Evolutionary conservation across 2,113 vertebrate genomes (phyloP).

Genomic region (Malurus cyaneus): DNA sequence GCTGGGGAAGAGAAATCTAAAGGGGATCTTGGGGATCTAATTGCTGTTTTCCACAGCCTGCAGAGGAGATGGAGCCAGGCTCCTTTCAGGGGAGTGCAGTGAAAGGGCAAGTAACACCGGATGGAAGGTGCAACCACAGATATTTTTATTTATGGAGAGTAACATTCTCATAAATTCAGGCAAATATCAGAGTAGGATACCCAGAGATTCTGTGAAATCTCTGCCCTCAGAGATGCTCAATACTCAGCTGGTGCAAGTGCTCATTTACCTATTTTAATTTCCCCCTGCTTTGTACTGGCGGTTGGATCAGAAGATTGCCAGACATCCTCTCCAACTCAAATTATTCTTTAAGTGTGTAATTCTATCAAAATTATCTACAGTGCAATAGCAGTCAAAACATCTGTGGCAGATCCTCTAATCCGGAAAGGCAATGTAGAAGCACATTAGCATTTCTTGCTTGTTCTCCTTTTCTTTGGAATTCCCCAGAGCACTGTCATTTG

Average conservation of each 20-base stretch:
- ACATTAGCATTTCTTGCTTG: not conserved
- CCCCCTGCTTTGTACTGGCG: fast-evolving
- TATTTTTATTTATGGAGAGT: not conserved
- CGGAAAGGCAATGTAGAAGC: not conserved
- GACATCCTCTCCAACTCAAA: not conserved
- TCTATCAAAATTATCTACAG: not conserved
- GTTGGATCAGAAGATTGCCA: not conserved
- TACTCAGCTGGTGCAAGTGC: not conserved
- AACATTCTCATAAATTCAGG: not conserved
- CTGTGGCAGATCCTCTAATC: not conserved
- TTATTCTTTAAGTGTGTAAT: not conserved
- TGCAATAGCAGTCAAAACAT: not conserved
- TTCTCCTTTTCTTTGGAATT: conserved; percentile 27
- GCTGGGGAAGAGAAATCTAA: not conserved
- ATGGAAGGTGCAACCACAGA: not conserved
- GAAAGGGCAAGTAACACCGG: not conserved
- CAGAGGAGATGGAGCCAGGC: not conserved
- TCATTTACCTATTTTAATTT: not conserved
- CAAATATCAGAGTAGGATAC: not conserved
- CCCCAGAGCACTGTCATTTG: conserved; percentile 48
- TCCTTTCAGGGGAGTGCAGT: not conserved
- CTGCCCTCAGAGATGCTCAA: not conserved
- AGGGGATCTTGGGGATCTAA: not conserved
- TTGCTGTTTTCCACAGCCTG: not conserved
- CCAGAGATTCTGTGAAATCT: not conserved